Percentiles rank a stretch among this genome's conserved stretches.
These are phyloP conservation scores for Bathynomus jamesi DNA, from an alignment of 1,140 invertebrate genomes.

Conservation along the genomic window DNA sequence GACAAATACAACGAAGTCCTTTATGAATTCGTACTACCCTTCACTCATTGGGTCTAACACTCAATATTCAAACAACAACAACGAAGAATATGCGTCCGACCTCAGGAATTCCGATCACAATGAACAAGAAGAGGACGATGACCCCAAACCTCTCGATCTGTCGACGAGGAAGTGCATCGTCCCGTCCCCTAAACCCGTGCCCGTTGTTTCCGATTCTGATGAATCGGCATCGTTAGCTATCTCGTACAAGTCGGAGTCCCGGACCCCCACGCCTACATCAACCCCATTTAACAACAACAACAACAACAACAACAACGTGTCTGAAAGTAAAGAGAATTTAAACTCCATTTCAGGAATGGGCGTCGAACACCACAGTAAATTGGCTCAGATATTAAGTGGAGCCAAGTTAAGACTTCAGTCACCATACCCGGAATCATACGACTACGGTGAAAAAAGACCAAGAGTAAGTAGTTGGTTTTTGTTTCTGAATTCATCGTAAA, in stretches of 20 bases:
- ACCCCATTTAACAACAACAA: not conserved
- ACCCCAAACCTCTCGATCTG: slow-evolving; percentile 33
- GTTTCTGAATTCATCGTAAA: too few relatives aligned
- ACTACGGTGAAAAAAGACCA: slow-evolving; percentile 27
- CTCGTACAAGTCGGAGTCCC: slow-evolving; percentile 31
- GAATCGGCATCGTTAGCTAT: slow-evolving; percentile 30
- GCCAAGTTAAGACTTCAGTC: slow-evolving; percentile 27
- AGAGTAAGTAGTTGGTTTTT: slow-evolving; percentile 19
- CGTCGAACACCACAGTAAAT: slow-evolving; percentile 32
- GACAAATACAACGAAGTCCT: slow-evolving; percentile 9
- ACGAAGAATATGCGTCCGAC: slow-evolving; percentile 7
- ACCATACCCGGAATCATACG: slow-evolving; percentile 27
- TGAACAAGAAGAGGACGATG: slow-evolving; percentile 33
- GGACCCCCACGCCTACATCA: slow-evolving; percentile 31
- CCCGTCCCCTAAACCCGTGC: slow-evolving; percentile 29
- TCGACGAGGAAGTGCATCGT: slow-evolving; percentile 35
- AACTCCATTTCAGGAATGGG: slow-evolving; percentile 5
- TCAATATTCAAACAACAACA: not conserved
- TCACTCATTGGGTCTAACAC: not conserved
- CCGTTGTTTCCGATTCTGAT: slow-evolving; percentile 28
- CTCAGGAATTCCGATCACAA: slow-evolving; percentile 31
- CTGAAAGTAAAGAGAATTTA: not conserved
- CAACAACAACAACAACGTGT: not conserved
- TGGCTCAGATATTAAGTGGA: slow-evolving; percentile 33
- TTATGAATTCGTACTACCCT: slow-evolving; percentile 8